Conservation (phyloP, 2,797 vertebrate genomes). For the Galago senegalensis region DNA sequence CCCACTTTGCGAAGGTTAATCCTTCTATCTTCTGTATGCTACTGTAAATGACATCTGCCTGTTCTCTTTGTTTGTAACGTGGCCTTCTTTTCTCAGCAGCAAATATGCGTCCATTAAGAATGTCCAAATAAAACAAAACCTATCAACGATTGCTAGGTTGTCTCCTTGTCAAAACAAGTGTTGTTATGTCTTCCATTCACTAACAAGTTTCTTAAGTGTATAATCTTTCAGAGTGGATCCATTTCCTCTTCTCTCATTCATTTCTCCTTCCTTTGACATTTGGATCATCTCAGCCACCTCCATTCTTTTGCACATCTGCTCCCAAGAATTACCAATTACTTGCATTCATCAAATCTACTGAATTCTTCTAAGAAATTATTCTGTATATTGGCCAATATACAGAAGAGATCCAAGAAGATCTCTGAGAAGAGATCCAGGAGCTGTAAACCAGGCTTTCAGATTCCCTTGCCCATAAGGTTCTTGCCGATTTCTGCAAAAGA, state of each 20-base stretch:
- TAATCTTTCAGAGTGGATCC: not conserved
- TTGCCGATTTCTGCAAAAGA: not conserved
- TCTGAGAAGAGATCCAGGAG: not conserved
- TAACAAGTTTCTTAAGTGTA: not conserved
- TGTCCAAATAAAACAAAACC: not conserved
- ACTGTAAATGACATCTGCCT: not conserved
- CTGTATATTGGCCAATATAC: not conserved
- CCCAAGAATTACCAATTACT: not conserved
- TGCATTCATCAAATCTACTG: not conserved
- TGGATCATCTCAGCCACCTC: not conserved
- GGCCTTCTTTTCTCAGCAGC: not conserved
- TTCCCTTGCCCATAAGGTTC: not conserved
- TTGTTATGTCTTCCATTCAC: not conserved
- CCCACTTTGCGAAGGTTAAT: not conserved
- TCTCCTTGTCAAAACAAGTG: not conserved
- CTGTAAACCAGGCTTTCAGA: not conserved
- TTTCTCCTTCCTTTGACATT: not conserved
- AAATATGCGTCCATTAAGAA: not conserved
- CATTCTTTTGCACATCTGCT: not conserved
- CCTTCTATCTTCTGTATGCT: not conserved
- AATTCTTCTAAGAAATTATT: not conserved
- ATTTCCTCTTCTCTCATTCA: not conserved
- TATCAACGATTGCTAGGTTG: not conserved
- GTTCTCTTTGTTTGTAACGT: not conserved
- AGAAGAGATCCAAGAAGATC: too few relatives aligned